Percentiles rank a stretch among this genome's conserved stretches.
These are phyloP conservation scores for Belgica antarctica DNA, from an alignment of 2,888 invertebrate species.

Conservation along the genomic window DNA sequence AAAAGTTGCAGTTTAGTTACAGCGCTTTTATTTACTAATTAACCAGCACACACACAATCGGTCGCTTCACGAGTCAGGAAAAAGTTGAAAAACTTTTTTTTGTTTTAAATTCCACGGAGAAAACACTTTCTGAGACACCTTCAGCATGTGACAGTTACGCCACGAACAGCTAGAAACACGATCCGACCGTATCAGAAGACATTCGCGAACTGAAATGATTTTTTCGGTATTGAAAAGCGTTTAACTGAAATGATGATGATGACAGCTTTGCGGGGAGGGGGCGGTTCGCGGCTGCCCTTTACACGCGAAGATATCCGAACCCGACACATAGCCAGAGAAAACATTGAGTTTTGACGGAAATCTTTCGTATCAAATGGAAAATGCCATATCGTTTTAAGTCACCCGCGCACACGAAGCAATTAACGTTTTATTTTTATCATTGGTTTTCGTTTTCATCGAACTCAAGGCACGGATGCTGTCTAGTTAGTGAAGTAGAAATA, in stretches of 20 bases:
- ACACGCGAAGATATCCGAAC: constrained; percentile 3
- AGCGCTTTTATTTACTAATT: neutral
- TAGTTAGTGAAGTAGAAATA: too few relatives aligned
- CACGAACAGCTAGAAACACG: neutral
- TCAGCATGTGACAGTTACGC: constrained; percentile 8
- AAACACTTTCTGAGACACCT: neutral
- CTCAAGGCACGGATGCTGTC: too few relatives aligned
- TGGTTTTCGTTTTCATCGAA: neutral
- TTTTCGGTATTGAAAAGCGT: constrained; percentile 1
- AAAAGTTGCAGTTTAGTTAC: neutral
- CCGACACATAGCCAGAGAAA: neutral
- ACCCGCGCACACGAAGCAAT: constrained; percentile 15
- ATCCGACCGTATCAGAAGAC: neutral
- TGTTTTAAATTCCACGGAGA: neutral
- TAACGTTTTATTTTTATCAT: constrained; percentile 1
- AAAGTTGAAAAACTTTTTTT: neutral
- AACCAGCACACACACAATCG: neutral
- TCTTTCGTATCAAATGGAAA: constrained; percentile 1
- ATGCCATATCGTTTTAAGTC: neutral
- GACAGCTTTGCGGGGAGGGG: neutral
- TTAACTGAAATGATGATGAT: neutral
- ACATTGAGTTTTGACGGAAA: neutral
- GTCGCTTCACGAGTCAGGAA: neutral
- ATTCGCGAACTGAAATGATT: neutral
- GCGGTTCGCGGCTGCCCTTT: neutral